phyloP scores from a whole-genome alignment of 2,888 invertebrate species.

The Acheta domesticus region DNA sequence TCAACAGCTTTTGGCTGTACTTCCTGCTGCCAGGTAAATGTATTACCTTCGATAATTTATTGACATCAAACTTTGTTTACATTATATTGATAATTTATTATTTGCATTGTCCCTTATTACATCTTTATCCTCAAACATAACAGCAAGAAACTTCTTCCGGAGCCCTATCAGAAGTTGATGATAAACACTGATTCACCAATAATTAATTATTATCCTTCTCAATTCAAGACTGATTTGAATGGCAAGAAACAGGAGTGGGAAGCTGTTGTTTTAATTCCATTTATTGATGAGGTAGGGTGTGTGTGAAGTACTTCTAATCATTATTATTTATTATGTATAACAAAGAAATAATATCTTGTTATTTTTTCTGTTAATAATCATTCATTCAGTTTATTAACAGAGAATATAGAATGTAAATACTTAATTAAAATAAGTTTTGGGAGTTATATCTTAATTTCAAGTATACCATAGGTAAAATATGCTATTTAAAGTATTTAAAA shows the following conservation, averaged over 20 bases:
- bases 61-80: not conserved
- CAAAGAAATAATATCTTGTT: not conserved
- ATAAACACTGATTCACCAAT: constrained; percentile 74
- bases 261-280: constrained; percentile 88
- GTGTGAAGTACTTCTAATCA: not conserved
- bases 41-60: not conserved
- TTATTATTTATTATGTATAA: not conserved
- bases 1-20: constrained; percentile 82
- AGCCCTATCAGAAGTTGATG: constrained; percentile 76
- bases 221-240: constrained; percentile 92
- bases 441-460: not conserved
- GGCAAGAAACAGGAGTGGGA: constrained; percentile 97
- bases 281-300: constrained; percentile 72
- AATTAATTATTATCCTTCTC: constrained; percentile 82
- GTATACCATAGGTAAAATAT: not conserved
- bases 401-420: no score
- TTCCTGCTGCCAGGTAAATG: constrained; percentile 69
- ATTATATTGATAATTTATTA: constrained; percentile 11
- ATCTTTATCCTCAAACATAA: no score
- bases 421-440: not conserved
- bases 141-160: constrained; percentile 70
- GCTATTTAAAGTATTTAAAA: no score
- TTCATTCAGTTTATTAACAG: no score
- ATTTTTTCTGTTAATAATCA: not conserved
- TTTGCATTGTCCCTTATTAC: not conserved